Evolutionary conservation across 2,113 vertebrate species (phyloP).

Genomic region (Myiozetetes cayanensis): DNA sequence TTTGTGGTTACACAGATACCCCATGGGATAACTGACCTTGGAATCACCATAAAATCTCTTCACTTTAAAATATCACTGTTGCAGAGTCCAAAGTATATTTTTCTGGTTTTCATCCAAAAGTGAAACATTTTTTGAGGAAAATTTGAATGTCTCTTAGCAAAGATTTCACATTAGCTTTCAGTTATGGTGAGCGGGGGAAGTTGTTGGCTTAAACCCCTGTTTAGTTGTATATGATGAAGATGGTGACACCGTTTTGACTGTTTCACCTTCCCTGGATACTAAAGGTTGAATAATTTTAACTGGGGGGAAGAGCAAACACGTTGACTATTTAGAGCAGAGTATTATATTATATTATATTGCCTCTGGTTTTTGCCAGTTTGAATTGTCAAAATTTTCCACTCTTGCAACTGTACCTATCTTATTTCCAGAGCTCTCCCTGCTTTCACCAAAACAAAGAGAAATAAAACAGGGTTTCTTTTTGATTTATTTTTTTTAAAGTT

Average conservation of each 20-base stretch:
- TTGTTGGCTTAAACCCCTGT: background rate
- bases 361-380: background rate
- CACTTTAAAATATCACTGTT: background rate
- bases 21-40: background rate
- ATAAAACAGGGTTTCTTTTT: background rate
- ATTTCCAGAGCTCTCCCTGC: background rate
- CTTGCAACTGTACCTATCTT: background rate
- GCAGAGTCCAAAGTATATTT: background rate
- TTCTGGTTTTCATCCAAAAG: background rate
- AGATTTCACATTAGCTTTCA: background rate
- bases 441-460: background rate
- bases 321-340: background rate
- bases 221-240: background rate
- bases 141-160: background rate
- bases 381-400: background rate
- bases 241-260: background rate
- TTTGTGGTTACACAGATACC: background rate
- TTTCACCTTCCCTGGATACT: slow-evolving; percentile 3
- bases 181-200: background rate
- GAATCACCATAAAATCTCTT: background rate
- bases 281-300: background rate
- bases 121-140: background rate
- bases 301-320: background rate
- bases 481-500: background rate
- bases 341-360: background rate